Conservation (phyloP, 2,888 invertebrate species). For the Lathronympha strigana region DNA sequence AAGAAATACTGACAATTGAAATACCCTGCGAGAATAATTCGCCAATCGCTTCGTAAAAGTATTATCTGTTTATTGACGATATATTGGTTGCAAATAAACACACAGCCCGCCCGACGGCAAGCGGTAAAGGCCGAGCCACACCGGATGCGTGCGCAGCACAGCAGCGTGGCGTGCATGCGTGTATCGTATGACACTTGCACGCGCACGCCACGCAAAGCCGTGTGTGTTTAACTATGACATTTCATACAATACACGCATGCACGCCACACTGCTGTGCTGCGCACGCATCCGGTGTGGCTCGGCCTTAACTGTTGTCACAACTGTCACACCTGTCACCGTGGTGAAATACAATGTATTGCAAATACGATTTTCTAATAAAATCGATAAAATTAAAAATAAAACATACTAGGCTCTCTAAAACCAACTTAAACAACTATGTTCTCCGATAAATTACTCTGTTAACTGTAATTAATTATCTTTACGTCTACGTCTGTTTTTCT, state of each 20-base stretch:
- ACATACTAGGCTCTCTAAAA: neutral
- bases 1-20: conserved; percentile 5
- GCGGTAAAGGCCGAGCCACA: too few relatives aligned
- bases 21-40: neutral
- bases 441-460: conserved; percentile 1
- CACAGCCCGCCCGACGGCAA: neutral
- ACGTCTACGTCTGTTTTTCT: conserved; percentile 1
- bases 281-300: too few relatives aligned
- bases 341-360: neutral
- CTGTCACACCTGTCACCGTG: neutral
- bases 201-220: too few relatives aligned
- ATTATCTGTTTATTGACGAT: neutral
- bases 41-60: too few relatives aligned
- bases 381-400: neutral
- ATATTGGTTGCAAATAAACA: neutral
- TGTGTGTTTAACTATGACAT: too few relatives aligned
- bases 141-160: too few relatives aligned
- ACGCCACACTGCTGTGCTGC: too few relatives aligned
- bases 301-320: neutral
- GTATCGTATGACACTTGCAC: too few relatives aligned
- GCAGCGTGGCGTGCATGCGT: too few relatives aligned
- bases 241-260: too few relatives aligned
- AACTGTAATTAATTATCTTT: conserved; percentile 3
- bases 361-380: neutral
- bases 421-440: conserved; percentile 1